These are phyloP conservation scores for Ispidina picta DNA, from an alignment of 2,797 vertebrate genomes.

Conservation along the genomic window DNA sequence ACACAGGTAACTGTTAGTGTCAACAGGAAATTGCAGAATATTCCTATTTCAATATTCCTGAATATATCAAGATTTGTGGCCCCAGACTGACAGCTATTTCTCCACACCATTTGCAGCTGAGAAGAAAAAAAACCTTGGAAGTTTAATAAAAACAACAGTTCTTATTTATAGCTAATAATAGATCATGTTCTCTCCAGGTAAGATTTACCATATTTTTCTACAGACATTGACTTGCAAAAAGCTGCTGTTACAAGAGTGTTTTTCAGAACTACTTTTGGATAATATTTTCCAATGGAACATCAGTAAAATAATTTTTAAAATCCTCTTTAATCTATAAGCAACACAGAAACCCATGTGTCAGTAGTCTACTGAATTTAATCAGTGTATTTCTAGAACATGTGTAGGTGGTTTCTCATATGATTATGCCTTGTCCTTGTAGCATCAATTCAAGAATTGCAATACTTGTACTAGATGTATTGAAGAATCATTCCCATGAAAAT, in stretches of 20 bases:
- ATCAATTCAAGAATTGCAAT: neutral
- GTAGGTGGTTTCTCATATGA: slow-evolving; percentile 15
- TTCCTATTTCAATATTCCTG: neutral
- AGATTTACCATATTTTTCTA: neutral
- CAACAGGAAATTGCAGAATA: neutral
- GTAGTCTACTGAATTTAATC: neutral
- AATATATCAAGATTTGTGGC: neutral
- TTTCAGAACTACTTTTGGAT: neutral
- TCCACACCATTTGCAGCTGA: neutral
- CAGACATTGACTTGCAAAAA: neutral
- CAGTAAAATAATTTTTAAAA: neutral
- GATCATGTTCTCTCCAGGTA: neutral
- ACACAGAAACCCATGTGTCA: neutral
- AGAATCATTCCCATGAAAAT: neutral
- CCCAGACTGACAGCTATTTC: neutral
- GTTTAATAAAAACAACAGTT: neutral
- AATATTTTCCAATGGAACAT: neutral
- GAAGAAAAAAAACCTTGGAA: neutral
- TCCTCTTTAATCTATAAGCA: neutral
- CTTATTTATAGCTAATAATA: neutral
- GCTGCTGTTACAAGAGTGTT: neutral
- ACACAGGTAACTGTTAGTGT: neutral
- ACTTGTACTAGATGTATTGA: neutral
- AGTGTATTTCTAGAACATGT: slow-evolving; percentile 1
- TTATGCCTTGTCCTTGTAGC: neutral